phyloP scores from a whole-genome alignment of 2,888 invertebrate species.

The Dusona sp. region DNA sequence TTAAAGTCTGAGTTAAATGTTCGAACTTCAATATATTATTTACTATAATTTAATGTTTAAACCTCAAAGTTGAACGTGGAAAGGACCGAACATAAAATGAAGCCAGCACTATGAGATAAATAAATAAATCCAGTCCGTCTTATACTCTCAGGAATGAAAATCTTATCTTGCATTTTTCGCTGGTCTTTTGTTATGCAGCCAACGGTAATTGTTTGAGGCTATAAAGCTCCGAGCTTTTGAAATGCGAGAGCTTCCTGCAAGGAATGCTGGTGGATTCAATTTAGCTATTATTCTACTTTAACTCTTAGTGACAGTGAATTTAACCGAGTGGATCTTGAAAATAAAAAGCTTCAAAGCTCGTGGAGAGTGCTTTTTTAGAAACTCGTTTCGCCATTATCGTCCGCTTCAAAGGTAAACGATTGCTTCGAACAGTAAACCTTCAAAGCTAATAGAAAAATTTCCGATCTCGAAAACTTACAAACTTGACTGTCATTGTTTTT shows the following conservation, averaged over 20 bases:
- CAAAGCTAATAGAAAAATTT: neutral
- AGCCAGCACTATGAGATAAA: neutral
- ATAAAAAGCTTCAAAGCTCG: slow-evolving; percentile 5
- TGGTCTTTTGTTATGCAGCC: neutral
- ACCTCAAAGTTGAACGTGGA: neutral
- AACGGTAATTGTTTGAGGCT: slow-evolving; percentile 6
- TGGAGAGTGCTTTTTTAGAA: slow-evolving; percentile 1
- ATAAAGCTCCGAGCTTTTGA: slow-evolving; percentile 8
- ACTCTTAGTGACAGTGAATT: slow-evolving; percentile 23
- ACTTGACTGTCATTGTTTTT: neutral
- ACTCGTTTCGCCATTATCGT: neutral
- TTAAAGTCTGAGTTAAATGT: no score
- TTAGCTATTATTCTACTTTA: slow-evolving; percentile 11
- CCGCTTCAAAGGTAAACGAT: slow-evolving; percentile 2
- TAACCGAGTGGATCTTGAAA: neutral
- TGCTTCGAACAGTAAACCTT: neutral
- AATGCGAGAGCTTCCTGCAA: neutral
- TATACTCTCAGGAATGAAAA: neutral
- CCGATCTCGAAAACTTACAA: neutral
- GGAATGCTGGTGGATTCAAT: slow-evolving; percentile 33
- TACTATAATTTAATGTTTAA: neutral
- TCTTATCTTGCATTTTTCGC: neutral
- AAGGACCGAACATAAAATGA: neutral
- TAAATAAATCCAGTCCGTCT: neutral
- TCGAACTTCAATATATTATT: neutral